Base-by-base conservation (phyloP, 2,888 invertebrate species). In the Acanthosepion pharaonis region DNA sequence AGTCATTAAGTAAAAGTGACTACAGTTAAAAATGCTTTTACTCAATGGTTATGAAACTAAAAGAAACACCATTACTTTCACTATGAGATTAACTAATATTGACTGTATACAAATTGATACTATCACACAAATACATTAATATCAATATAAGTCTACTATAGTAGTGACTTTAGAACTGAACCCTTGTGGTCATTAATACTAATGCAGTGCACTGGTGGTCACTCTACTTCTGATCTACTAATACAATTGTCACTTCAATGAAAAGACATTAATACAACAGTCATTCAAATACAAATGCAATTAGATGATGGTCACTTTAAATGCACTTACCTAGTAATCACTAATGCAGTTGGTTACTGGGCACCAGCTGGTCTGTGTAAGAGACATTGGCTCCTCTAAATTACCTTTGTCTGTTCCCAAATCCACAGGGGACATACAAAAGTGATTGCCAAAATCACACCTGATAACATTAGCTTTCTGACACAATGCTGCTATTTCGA, bases 201-300 rank as follows among this genome's bases (percentile, higher is more conserved):
- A 78, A 78, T n/a, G 78, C n/a, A n/a, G 15, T 78, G 33, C 5
- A 11, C 78, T 33, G 78, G 3, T 78, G 78, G 78, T 78, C 78
- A 78, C n/a, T 78, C 33, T n/a, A 78, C n/a, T 78, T 78, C 78
- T 78, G 33, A 78, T 78, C 33, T 15, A n/a, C 78, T 78, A 78
- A 78, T 78, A 78, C 78, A 78, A 33, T 78, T 78, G 78, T 78
- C 78, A 78, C 78, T 78, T 78, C 78, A 78, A 78, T 78, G 78
- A 78, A 78, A 78, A 78, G n/a, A 33, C 78, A 78, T 78, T 78
- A 78, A 78, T 78, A 78, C 78, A 78, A 78, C 18, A n/a, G 78
- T 78, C 78, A 78, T n/a, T n/a, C 78, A 78, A 78, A 78, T 78
- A 78, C 78, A 33, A 78, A 78, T 78, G 78, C 33, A n/a, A 78